phyloP scores from a whole-genome alignment of 2,113 vertebrate genomes.

The Pica pica region DNA sequence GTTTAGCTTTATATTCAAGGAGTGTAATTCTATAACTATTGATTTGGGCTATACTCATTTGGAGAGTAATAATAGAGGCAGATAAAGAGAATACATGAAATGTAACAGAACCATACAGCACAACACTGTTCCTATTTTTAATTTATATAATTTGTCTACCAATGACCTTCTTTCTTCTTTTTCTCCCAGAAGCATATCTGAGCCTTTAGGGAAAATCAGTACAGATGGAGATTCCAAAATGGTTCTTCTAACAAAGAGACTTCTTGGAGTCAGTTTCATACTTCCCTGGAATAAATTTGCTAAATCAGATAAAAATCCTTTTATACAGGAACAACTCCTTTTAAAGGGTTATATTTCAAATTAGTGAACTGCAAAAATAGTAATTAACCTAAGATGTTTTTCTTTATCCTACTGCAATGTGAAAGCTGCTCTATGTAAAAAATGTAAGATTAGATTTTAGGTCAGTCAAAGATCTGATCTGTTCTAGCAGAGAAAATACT shows the following conservation, averaged over 20 bases:
- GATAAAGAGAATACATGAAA: constrained; percentile 87
- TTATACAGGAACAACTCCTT: constrained; percentile 29
- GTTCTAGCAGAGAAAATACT: not conserved
- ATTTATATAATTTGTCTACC: constrained; percentile 69
- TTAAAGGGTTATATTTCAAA: constrained; percentile 48
- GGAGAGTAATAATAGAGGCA: constrained; percentile 86
- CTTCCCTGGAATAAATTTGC: constrained; percentile 63
- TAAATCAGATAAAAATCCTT: constrained; percentile 58
- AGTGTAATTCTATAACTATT: constrained; percentile 93
- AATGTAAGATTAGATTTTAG: not conserved
- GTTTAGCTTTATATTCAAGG: constrained; percentile 88
- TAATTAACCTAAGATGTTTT: constrained; percentile 51
- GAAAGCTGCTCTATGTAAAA: not conserved
- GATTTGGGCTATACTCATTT: constrained; percentile 81
- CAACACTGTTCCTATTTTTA: constrained; percentile 68
- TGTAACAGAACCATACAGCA: constrained; percentile 65
- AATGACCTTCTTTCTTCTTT: constrained; percentile 60
- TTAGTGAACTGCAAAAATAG: constrained; percentile 47
- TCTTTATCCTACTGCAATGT: not conserved
- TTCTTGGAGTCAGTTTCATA: constrained; percentile 57
- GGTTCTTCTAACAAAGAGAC: constrained; percentile 63
- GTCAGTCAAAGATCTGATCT: not conserved
- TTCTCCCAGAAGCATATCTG: constrained; percentile 36
- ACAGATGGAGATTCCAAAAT: constrained; percentile 45
- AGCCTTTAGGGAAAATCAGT: constrained; percentile 54